These are phyloP conservation scores for Catamblyrhynchus diadema DNA, from an alignment of 2,797 vertebrate species.

Conservation along the genomic window DNA sequence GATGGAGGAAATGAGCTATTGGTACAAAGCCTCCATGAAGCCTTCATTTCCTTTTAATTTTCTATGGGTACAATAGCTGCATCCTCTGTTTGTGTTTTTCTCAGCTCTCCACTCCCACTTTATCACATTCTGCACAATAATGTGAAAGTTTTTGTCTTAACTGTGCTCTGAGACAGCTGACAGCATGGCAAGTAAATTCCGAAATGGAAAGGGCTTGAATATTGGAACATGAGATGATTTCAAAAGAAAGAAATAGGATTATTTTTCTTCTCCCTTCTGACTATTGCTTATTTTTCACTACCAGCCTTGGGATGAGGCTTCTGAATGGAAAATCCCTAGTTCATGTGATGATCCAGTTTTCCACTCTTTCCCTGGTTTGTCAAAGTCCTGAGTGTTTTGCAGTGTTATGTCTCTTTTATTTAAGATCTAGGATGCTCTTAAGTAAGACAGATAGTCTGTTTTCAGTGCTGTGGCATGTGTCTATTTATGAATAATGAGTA, in stretches of 20 bases:
- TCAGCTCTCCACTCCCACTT: neutral
- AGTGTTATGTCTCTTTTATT: slow-evolving; percentile 1
- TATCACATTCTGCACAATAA: neutral
- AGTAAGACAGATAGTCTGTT: slow-evolving; percentile 44
- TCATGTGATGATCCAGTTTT: neutral
- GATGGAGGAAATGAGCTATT: neutral
- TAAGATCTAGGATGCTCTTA: neutral
- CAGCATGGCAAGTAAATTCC: neutral
- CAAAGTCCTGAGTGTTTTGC: neutral
- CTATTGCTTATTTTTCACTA: neutral
- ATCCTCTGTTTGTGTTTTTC: neutral
- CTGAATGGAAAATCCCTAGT: neutral
- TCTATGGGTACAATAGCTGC: neutral
- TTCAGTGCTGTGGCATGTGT: neutral
- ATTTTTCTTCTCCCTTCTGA: neutral
- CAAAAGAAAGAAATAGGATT: neutral
- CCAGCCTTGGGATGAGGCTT: neutral
- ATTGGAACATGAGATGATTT: neutral
- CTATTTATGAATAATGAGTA: slow-evolving; percentile 39
- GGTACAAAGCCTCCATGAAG: neutral
- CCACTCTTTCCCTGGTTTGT: neutral
- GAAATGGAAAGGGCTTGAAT: neutral
- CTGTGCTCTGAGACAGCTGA: neutral
- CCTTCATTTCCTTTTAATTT: neutral
- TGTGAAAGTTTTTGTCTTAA: neutral